Evolutionary conservation across 2,113 vertebrate species (phyloP).

Genomic region (Steatornis caripensis): DNA sequence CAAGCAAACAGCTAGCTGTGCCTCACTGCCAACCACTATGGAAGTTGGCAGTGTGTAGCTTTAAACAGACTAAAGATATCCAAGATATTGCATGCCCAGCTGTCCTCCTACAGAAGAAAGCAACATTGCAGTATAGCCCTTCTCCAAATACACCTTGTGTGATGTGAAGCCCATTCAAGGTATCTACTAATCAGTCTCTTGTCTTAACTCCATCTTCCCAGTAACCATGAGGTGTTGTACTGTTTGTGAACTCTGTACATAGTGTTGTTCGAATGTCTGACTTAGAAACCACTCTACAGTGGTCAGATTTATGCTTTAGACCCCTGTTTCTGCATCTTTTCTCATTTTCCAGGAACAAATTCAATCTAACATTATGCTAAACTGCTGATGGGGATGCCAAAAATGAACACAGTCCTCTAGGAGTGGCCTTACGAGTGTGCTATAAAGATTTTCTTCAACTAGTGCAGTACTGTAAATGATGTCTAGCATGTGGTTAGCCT

Average conservation of each 20-base stretch:
- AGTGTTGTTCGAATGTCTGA: background rate
- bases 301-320: background rate
- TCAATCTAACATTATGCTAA: background rate
- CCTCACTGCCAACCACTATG: background rate
- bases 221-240: background rate
- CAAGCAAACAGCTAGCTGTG: background rate
- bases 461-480: background rate
- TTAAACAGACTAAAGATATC: background rate
- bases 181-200: background rate
- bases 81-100: background rate
- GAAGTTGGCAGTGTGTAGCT: background rate
- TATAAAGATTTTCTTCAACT: background rate
- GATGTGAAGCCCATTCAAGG: background rate
- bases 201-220: background rate
- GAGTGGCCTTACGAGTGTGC: background rate
- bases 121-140: background rate
- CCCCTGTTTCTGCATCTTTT: background rate
- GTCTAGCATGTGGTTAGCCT: background rate
- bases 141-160: background rate
- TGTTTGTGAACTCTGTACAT: background rate
- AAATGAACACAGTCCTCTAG: too few species aligned
- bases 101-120: background rate
- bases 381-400: background rate
- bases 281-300: background rate
- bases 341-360: background rate